A percentile compares a stretch with the other conserved stretches of the same genome.
These are phyloP conservation scores for Protula sp. DNA, from an alignment of 2,888 invertebrate genomes.

Conservation along the genomic window DNA sequence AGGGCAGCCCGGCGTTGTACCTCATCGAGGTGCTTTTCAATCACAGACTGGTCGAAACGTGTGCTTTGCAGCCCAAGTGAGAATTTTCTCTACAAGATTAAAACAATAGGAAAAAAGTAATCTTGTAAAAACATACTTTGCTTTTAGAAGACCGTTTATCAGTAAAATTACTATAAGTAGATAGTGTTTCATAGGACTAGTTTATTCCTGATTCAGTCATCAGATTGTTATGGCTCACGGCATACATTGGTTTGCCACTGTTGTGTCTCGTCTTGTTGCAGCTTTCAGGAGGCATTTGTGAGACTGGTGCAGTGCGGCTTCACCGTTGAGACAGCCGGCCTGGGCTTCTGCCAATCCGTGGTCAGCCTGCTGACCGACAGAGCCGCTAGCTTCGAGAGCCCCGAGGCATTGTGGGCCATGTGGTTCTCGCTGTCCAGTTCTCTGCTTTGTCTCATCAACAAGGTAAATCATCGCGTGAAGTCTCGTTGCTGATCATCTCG, in stretches of 20 bases:
- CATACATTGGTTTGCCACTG: too few species aligned
- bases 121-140: neutral
- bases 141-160: neutral
- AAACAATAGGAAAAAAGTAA: neutral
- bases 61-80: too few species aligned
- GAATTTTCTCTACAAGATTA: too few species aligned
- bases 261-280: too few species aligned
- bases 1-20: slow-evolving; percentile 44
- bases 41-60: slow-evolving; percentile 29
- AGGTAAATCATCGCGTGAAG: too few species aligned
- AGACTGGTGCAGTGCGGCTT: slow-evolving; percentile 32
- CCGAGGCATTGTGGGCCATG: slow-evolving; percentile 35
- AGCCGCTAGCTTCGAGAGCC: slow-evolving; percentile 16
- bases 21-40: slow-evolving; percentile 37
- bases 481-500: too few species aligned
- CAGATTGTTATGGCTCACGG: too few species aligned
- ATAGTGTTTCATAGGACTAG: too few species aligned
- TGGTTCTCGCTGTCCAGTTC: slow-evolving; percentile 38
- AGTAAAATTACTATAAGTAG: too few species aligned
- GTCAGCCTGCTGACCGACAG: neutral
- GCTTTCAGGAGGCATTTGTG: too few species aligned
- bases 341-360: neutral
- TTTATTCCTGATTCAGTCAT: too few species aligned
- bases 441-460: slow-evolving; percentile 31
- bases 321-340: neutral